Percentiles rank a stretch among this genome's conserved stretches.
phyloP scores from a whole-genome alignment of 2,113 vertebrate species.

The Nibea coibor region DNA sequence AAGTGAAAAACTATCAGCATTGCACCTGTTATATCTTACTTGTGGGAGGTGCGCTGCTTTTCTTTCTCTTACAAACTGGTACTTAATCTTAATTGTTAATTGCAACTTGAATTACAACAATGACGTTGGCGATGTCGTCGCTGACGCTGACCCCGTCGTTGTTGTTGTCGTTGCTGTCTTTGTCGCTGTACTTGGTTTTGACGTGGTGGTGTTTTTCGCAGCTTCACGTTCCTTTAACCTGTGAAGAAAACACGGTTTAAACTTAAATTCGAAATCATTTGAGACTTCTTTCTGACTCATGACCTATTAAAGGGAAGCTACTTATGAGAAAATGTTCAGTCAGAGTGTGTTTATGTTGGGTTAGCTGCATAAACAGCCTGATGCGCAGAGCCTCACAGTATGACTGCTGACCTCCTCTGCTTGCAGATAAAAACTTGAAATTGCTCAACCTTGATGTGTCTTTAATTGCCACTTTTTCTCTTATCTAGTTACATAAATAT shows the following conservation, averaged over 20 bases:
- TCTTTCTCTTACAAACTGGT: neutral
- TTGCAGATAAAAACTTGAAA: neutral
- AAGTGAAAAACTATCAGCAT: neutral
- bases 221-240: rapidly evolving
- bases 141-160: rapidly evolving
- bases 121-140: rapidly evolving
- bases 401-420: no score
- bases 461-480: neutral
- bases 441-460: neutral
- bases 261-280: neutral
- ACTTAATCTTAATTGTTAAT: neutral
- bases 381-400: no score
- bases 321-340: no score
- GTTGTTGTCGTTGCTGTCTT: no score
- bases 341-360: no score
- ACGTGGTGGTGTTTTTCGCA: neutral
- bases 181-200: no score
- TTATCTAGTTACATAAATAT: neutral
- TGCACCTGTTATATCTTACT: neutral
- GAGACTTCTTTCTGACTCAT: neutral
- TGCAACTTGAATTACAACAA: neutral
- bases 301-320: no score
- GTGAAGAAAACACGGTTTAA: constrained; percentile 9
- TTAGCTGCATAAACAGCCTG: no score
- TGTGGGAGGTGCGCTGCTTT: neutral